Base-by-base conservation (phyloP, 2,888 invertebrate genomes). In the Drosophila incognita region DNA sequence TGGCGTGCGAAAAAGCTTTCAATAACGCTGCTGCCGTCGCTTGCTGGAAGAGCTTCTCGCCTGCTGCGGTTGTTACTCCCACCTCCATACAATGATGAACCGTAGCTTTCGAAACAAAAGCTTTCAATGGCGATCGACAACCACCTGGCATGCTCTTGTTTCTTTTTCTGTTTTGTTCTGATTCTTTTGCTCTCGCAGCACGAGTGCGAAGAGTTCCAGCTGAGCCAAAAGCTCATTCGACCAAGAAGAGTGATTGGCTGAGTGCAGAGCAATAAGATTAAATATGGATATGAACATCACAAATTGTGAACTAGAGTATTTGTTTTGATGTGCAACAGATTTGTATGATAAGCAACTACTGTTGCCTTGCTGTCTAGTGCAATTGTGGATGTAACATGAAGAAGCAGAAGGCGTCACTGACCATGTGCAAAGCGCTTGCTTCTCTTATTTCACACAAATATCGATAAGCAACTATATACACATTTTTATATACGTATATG, bases 11-110 rank as follows among this genome's bases (percentile, higher is more conserved):
- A 49, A 35, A 59, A 82, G 85, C 85, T 85, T 85, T 85, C 57
- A 29, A 15, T 42, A 42, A 54, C 63, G 52, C 59, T 59, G 71
- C 57, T 71, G 67, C 11, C 21, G 0, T 21, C 60, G 76, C 59
- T 63, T 62, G 53, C 79, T 79, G 79, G 79, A 79, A 79, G 72
- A 75, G 75, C 75, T 79, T 76, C 57, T 54, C n/a, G 24, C 36
- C 40, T 21, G 51, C 53, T 52, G 61, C 54, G 70, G 63, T 7
- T 33, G 8, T 24, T 54, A 35, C 53, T 54, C 49, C 67, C 58
- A 75, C 49, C 36, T 11, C 36, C 18, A 36, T 10, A 7, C 36
- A 18, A 27, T 13, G 11, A 2, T n/a, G 13, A 56, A 38, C 56
- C 29, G n/a, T 38, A 36, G n/a, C 38, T n/a, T 27, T 49, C 13